Evolutionary conservation across 1,140 invertebrate species (phyloP).

Genomic region (Chionoecetes opilio): DNA sequence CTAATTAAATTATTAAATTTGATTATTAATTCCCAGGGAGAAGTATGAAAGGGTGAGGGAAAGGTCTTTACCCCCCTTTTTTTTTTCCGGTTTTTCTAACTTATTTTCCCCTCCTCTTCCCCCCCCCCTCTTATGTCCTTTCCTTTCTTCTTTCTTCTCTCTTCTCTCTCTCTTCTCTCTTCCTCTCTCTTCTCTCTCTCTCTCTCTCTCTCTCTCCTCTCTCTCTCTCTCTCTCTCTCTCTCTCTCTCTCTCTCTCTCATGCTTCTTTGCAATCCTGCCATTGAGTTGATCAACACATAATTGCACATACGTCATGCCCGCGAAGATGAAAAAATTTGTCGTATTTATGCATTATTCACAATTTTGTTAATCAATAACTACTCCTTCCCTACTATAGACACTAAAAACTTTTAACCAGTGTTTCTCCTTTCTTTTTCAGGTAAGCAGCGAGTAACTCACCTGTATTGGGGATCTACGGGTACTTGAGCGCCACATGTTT

Average conservation of each 20-base stretch:
- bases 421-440: background rate
- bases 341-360: too few relatives aligned
- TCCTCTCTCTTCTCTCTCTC: background rate
- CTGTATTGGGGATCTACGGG: background rate
- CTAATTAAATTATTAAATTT: too few relatives aligned
- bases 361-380: too few relatives aligned
- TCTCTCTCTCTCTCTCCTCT: background rate
- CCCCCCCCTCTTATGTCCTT: conserved; percentile 13
- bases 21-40: too few relatives aligned
- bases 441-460: background rate
- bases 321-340: too few relatives aligned
- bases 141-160: conserved; percentile 19
- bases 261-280: background rate
- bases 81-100: background rate
- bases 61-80: too few relatives aligned
- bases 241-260: background rate
- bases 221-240: background rate
- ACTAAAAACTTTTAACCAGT: background rate
- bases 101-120: conserved; percentile 1
- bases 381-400: background rate
- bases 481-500: background rate
- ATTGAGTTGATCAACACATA: too few relatives aligned
- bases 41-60: too few relatives aligned
- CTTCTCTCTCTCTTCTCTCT: background rate
- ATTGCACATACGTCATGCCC: too few relatives aligned